Evolutionary conservation across 2,797 vertebrate genomes (phyloP), one percentile per base, ranked within the genome.

Genomic region (Alca torda): DNA sequence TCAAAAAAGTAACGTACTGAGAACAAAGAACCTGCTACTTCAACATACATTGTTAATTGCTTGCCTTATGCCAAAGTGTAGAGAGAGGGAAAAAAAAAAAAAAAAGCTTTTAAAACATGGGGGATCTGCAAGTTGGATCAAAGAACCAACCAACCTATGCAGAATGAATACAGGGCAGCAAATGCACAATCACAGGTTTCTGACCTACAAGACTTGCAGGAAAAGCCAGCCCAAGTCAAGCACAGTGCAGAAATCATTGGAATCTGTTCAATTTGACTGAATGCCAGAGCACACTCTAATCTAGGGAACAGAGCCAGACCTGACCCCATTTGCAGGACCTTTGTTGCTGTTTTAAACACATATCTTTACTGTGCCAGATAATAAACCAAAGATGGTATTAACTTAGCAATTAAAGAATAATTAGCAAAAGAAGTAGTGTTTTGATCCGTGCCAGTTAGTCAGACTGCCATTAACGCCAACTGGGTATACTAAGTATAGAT

Each of bases 291-390:
- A 87, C 45, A 50, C 43, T 24, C 82, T 72, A 56, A 54, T 72
- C 56, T 51, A 37, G 31, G 63, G 73, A 95, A 88, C 43, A 75
- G 57, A 90, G 86, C 82, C 87, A 96, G 90, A 83, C 54, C 73
- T 78, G 91, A 95, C 67, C 69, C 90, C 68, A 60, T 89, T 61
- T 86, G 82, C 88, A 92, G 93, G 88, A 87, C 74, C 51, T 93
- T 68, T 83, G 68, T 63, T 91, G 63, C 63, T 76, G 86, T 56
- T 90, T 77, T 64, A 81, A 90, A 83, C 30, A n/a, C 16, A 14
- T 41, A 37, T 85, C 69, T 83, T 91, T 94, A 81, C 63, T 53
- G 37, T 57, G 61, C 37, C 48, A 86, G 74, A 78, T 87, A 84
- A 93, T 48, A 93, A 89, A 93, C 60, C 51, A 72, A 80, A 89